Conservation (phyloP, 2,113 vertebrate species). For the Columba janthina region DNA sequence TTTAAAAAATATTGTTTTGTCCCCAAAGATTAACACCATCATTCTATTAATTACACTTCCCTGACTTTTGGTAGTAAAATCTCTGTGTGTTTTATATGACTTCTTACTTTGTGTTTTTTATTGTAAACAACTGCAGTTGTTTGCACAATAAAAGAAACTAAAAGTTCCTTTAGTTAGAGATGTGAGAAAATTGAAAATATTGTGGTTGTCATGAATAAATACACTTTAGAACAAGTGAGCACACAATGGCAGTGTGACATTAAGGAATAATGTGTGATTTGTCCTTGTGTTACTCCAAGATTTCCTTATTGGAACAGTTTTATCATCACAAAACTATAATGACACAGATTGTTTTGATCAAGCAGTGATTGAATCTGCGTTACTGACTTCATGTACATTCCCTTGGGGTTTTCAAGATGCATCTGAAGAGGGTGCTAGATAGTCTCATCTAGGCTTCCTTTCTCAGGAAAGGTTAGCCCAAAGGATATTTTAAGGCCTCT, state of each 20-base stretch:
- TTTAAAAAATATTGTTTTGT: neutral
- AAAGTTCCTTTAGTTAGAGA: neutral
- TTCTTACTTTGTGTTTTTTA: neutral
- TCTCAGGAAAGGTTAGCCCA: neutral
- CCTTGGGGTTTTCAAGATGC: neutral
- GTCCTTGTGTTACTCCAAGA: neutral
- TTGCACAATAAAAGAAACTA: neutral
- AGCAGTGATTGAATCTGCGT: neutral
- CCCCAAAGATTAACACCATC: neutral
- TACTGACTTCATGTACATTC: neutral
- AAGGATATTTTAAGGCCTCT: neutral
- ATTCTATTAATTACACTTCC: neutral
- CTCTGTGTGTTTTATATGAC: neutral
- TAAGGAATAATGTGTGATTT: neutral
- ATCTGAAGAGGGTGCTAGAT: too few species aligned
- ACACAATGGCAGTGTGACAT: neutral
- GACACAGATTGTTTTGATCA: neutral
- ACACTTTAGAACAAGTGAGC: neutral
- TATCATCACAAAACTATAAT: neutral
- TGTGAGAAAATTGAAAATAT: neutral
- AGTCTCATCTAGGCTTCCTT: neutral
- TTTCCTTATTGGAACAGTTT: neutral
- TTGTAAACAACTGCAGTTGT: neutral
- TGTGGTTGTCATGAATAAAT: neutral
- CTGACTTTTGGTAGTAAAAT: neutral